Evolutionary conservation across 64 coral and sea anemone species (phyloP), one percentile per base, ranked within the genome.

Genomic region (Stichodactyla helianthus): DNA sequence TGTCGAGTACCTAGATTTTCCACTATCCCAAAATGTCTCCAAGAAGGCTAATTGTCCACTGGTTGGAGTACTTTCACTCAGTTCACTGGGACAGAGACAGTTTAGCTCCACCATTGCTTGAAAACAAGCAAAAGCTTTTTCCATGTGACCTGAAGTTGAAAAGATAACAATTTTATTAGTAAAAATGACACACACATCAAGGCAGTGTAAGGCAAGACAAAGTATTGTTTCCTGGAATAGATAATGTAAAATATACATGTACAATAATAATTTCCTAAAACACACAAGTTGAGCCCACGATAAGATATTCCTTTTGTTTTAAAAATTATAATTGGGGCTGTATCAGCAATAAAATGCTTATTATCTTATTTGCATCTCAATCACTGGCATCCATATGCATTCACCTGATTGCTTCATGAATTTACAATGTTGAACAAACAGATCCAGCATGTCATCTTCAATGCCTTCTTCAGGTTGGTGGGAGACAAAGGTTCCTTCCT

Each of bases 21-120:
- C 97, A 86, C 93, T 95, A 28, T 99, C 93, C 97, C 97, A 99
- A 60, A 99, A 99, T 50, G 90, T 95, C 84, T 99, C 97, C 82
- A 99, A 82, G 59, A 99, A 95, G 12, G 88, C 85, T 16, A 92
- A 50, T 77, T 87, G 87, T 26, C 68, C 86, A 62, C 55, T 86
- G 6, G 88, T 55, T 54, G 85, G 85, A 82, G 60, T 88, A 84
- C 53, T 86, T 28, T 85, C 79, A 18, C 80, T 83, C 19, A 99
- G 85, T 3, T 90, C 53, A 82, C 52, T 28, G 79, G 97, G 89
- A 28, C 89, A 99, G 62, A 93, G 92, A 86, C 97, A 99, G 59
- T 89, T 86, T 1, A 99, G 28, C 70, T 99, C 97, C 58, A 93
- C 67, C 90, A 95, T 80, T 19, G 93, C 93, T 79, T 99, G 97